Evolutionary conservation across 2,888 invertebrate species (phyloP).

Genomic region (Chloroclysta siterata): DNA sequence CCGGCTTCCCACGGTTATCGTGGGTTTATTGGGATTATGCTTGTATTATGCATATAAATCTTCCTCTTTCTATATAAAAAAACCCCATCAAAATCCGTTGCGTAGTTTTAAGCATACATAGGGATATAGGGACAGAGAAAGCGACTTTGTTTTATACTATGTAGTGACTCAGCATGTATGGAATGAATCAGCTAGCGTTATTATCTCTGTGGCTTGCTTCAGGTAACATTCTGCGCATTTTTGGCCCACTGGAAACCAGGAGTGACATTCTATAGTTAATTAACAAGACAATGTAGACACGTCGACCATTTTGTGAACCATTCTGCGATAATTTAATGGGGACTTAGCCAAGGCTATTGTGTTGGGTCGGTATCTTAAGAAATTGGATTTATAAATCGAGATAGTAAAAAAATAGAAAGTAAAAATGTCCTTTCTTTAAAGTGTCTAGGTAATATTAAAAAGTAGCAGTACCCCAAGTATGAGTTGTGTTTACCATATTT

Average conservation of each 20-base stretch:
- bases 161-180: no score
- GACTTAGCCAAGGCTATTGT: conserved; percentile 33
- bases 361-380: conserved; percentile 37
- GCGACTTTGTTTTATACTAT: no score
- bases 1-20: no score
- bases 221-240: conserved; percentile 44
- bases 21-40: no score
- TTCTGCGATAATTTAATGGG: conserved; percentile 38
- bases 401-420: conserved; percentile 16
- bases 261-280: conserved; percentile 45
- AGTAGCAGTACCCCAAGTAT: no score
- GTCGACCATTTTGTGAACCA: conserved; percentile 36
- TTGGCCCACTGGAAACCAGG: conserved; percentile 39
- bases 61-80: no score
- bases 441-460: background rate
- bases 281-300: conserved; percentile 41
- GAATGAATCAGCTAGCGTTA: background rate
- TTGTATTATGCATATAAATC: no score
- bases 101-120: no score
- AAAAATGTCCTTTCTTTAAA: background rate
- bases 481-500: no score
- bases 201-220: conserved; percentile 25
- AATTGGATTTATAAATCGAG: conserved; percentile 37
- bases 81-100: no score
- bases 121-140: no score